Percentiles rank a stretch among this genome's conserved stretches.
phyloP scores from a whole-genome alignment of 1,140 invertebrate genomes.

The Drosophila erecta region DNA sequence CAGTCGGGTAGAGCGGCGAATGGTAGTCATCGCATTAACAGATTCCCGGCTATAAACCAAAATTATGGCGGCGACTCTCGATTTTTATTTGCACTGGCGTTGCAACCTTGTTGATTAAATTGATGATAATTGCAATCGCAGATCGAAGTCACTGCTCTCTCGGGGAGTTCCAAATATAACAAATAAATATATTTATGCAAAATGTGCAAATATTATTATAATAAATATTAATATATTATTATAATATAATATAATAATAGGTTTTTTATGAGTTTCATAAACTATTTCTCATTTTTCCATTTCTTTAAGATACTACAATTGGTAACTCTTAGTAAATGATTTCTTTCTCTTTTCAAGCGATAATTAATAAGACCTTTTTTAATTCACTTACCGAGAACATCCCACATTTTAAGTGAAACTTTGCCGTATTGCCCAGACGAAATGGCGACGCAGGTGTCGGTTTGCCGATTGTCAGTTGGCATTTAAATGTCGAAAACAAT shows the following conservation, averaged over 20 bases:
- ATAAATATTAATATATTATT: no score
- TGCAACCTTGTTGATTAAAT: constrained; percentile 75
- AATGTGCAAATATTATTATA: no score
- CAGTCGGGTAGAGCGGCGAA: constrained; percentile 8
- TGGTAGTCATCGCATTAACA: constrained; percentile 74
- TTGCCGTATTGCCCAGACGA: constrained; percentile 41
- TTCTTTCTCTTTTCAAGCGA: not conserved
- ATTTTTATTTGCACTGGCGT: constrained; percentile 64
- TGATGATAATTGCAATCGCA: constrained; percentile 66
- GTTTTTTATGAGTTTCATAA: not conserved
- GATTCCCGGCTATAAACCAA: constrained; percentile 74
- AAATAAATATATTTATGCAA: not conserved
- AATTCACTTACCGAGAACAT: not conserved
- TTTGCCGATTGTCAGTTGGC: constrained; percentile 41
- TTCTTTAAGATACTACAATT: no score
- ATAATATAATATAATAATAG: no score
- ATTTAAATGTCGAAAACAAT: constrained; percentile 62
- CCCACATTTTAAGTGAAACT: not conserved
- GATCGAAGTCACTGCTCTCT: constrained; percentile 16
- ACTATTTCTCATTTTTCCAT: no score
- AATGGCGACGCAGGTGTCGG: constrained; percentile 52
- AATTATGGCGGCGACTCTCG: constrained; percentile 63
- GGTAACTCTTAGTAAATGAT: not conserved
- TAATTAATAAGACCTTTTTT: not conserved
- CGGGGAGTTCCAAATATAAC: constrained; percentile 8